These are phyloP conservation scores for Morpho helenor DNA, from an alignment of 2,888 invertebrate species.

Conservation along the genomic window DNA sequence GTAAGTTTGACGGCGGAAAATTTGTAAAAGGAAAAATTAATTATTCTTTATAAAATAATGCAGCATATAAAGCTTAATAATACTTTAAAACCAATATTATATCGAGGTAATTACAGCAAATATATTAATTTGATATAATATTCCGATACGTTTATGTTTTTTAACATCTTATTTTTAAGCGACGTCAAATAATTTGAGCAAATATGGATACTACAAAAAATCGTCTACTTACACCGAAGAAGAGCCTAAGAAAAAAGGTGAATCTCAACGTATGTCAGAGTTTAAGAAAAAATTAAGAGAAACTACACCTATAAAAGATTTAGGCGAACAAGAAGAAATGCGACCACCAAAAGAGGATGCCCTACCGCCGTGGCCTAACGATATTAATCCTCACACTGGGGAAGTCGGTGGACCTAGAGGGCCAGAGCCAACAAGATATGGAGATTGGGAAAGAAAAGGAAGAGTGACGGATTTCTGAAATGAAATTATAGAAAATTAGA, in stretches of 20 bases:
- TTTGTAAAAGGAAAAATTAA: too few species aligned
- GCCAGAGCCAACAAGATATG: conserved; percentile 99
- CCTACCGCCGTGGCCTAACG: conserved; percentile 90
- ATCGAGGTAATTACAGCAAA: neutral
- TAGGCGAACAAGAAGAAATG: conserved; percentile 86
- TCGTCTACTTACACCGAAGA: conserved; percentile 31
- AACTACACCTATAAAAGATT: conserved; percentile 82
- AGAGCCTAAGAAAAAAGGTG: conserved; percentile 33
- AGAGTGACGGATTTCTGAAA: conserved; percentile 94
- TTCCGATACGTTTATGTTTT: too few species aligned
- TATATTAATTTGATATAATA: too few species aligned
- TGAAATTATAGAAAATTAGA: neutral
- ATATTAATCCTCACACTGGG: conserved; percentile 94
- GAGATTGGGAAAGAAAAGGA: conserved; percentile 99
- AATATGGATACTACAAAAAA: conserved; percentile 38
- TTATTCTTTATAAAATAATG: conserved; percentile 1
- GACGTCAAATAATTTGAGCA: conserved; percentile 3
- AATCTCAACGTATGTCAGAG: conserved; percentile 78
- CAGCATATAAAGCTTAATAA: conserved; percentile 1
- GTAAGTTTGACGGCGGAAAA: too few species aligned
- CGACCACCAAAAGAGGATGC: conserved; percentile 91
- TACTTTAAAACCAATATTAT: neutral
- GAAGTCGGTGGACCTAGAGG: conserved; percentile 97
- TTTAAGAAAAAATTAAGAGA: conserved; percentile 87
- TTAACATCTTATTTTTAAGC: too few species aligned